Evolutionary conservation across 1,140 invertebrate genomes (phyloP).

Genomic region (Heliconius eleuchia): DNA sequence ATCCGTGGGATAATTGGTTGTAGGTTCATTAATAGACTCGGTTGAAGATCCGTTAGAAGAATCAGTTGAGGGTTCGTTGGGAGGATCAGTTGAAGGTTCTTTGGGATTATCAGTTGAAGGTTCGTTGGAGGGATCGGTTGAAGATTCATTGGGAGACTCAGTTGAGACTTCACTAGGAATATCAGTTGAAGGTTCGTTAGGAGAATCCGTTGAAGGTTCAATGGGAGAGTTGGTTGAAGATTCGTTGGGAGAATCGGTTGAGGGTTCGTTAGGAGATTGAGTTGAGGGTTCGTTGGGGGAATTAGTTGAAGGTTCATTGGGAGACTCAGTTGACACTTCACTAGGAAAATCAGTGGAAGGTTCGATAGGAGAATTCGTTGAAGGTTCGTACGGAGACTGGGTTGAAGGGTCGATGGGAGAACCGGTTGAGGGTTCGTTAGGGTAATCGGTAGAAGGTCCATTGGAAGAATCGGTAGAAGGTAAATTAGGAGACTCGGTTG

Average conservation of each 20-base stretch:
- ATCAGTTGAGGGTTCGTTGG: conserved; percentile 17
- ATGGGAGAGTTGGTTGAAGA: neutral
- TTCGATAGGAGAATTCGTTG: neutral
- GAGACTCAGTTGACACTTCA: too few species aligned
- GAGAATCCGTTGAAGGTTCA: neutral
- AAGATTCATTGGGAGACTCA: neutral
- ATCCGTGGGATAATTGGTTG: neutral
- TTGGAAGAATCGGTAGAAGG: neutral
- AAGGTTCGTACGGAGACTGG: neutral
- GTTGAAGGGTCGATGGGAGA: conserved; percentile 3
- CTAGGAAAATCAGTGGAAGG: too few species aligned
- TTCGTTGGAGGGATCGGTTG: neutral
- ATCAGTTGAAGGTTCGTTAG: neutral
- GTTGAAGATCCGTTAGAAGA: neutral
- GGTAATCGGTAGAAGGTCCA: neutral
- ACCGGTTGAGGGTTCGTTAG: conserved; percentile 5
- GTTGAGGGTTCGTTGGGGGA: conserved; percentile 1
- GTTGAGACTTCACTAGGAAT: neutral
- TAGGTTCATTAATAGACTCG: neutral
- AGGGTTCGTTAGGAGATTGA: neutral
- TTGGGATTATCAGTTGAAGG: neutral
- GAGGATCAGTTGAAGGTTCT: neutral
- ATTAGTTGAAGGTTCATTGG: too few species aligned
- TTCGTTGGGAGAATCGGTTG: conserved; percentile 13
- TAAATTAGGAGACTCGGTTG: neutral